Percentiles rank a stretch among this genome's conserved stretches.
Evolutionary conservation across 37 sponge, comb jelly and placozoan genomes (phyloP).

Genomic region (Crambe crambe): DNA sequence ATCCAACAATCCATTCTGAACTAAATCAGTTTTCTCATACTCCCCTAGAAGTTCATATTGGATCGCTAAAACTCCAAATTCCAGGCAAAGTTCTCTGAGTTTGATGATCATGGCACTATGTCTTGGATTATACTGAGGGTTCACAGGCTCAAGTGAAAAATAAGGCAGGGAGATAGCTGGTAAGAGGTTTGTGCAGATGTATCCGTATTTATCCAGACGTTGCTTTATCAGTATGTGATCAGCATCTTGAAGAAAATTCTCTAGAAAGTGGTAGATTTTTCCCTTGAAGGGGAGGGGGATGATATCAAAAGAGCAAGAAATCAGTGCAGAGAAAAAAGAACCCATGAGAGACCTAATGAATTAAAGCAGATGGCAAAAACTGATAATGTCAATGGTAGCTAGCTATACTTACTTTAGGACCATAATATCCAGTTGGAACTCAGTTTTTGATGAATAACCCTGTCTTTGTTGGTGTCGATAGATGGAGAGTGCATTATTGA

Average conservation of each 20-base stretch:
- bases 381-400: neutral
- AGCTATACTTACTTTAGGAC: neutral
- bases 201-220: too few relatives aligned
- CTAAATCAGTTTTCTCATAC: neutral
- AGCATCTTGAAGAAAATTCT: neutral
- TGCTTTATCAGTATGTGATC: too few relatives aligned
- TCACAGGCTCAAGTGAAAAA: neutral
- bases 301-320: neutral
- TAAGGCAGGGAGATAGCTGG: neutral
- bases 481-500: neutral
- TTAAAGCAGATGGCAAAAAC: too few relatives aligned
- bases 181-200: too few relatives aligned
- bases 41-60: neutral
- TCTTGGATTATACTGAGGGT: neutral
- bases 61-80: neutral
- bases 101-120: neutral
- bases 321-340: neutral
- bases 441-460: neutral
- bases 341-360: neutral
- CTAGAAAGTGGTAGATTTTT: neutral
- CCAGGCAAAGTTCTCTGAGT: neutral
- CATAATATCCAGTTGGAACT: neutral
- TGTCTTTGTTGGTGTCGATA: neutral
- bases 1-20: slow-evolving; percentile 15
- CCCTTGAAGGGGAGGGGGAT: neutral